phyloP scores from a whole-genome alignment of 2,888 invertebrate genomes.

The Callosobruchus maculatus region DNA sequence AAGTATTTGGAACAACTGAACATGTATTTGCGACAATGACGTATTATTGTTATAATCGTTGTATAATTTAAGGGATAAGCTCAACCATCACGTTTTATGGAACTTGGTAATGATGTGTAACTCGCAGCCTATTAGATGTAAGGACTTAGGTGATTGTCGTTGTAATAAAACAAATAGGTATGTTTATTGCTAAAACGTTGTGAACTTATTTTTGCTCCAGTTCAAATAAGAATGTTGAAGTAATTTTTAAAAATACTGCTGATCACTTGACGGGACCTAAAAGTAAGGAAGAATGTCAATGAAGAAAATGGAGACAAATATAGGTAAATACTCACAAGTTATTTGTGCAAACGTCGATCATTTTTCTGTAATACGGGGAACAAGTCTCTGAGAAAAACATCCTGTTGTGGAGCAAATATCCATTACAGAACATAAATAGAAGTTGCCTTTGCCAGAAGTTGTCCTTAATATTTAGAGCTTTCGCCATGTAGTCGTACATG shows the following conservation, averaged over 20 bases:
- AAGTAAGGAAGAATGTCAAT: slow-evolving; percentile 1
- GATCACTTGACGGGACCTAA: slow-evolving; percentile 7
- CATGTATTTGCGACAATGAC: no score
- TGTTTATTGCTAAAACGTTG: neutral
- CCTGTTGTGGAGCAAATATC: slow-evolving; percentile 54
- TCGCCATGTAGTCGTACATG: slow-evolving; percentile 19
- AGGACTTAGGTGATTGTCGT: no score
- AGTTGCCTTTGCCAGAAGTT: slow-evolving; percentile 49
- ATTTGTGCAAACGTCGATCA: slow-evolving; percentile 53
- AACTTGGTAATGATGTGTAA: no score
- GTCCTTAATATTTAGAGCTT: slow-evolving; percentile 21
- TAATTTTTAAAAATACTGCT: neutral
- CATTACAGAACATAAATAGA: slow-evolving; percentile 54
- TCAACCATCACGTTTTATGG: no score
- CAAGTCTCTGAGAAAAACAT: slow-evolving; percentile 55
- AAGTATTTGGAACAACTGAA: no score
- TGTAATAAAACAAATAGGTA: neutral
- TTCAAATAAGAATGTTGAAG: neutral
- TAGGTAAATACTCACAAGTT: slow-evolving; percentile 47
- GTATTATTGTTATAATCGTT: no score
- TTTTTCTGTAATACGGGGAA: slow-evolving; percentile 54
- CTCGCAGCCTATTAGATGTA: no score
- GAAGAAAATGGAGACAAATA: neutral
- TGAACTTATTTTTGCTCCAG: neutral
- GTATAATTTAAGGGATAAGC: no score